Base-by-base conservation (phyloP, 1,140 invertebrate genomes). In the Drosophila busckii region DNA sequence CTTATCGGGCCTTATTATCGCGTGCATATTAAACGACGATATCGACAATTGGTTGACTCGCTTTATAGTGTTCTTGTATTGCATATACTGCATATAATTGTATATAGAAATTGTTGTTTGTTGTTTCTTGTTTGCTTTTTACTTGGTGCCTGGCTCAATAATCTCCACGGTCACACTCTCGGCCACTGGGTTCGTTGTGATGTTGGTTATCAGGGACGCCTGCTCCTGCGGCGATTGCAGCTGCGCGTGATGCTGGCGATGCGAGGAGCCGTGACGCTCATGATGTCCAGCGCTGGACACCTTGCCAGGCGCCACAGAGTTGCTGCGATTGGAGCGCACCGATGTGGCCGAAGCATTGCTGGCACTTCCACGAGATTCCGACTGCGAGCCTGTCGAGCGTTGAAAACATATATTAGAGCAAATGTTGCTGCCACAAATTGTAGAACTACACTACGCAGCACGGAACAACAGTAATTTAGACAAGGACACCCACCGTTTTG, bases 121-220 rank as follows among this genome's bases (percentile, higher is more conserved):
- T 40, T 46, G 28, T 28, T 31, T 42, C 23, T 31, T 22, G 15
- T 32, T 26, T n/a, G 16, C 15, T 28, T 44, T 19, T 26, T 2
- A 61, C 22, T 67, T 84, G 19, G 82, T 59, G 38, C 61, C 71
- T 32, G 84, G 84, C 32, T 84, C 78, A 13, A 87, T 85, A 26
- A 87, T 87, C 58, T 87, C 85, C 16, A 87, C 85, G 52, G 85
- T 85, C 16, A 87, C 78, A 60, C 78, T 87, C 38, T 87, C 85
- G 58, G 85, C 85, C 41, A 84, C 85, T 31, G 85, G 85, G 69
- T 87, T 87, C 38, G 85, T 59, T 34, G 78, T 87, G 25, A 87
- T 87, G 54, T 87, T 87, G 38, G 85, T 87, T 23, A 85, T 84
- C 28, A 84, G 63, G 19, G 75, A 50, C 38, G 80, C 65, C n/a